Base-by-base conservation (phyloP, 2,113 vertebrate species). In the Catharus fuscescens region DNA sequence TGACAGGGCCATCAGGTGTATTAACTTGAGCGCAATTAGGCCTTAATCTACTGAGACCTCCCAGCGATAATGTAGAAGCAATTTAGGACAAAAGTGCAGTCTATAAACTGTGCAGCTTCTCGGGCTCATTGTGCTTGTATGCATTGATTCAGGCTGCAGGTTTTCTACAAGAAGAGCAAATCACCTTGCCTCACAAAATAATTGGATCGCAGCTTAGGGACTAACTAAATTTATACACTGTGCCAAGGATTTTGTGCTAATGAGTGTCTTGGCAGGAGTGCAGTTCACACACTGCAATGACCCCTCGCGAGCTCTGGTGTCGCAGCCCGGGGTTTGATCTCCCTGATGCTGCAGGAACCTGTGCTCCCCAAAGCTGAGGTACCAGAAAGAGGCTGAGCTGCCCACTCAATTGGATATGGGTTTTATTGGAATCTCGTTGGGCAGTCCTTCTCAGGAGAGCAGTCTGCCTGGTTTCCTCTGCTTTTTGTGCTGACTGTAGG, bases 151-250 rank as follows among this genome's bases (percentile, higher is more conserved):
- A 86, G 61, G 61, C 67, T 65, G 77, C 45, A 47, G 42, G n/a
- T 79, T 93, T 96, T 57, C 52, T 92, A 65, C 13, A 18, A 74
- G 73, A 87, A 92, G 77, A 76, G 85, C 86, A 96, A 69, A 95
- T 67, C 50, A 80, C 61, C 84, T 96, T 95, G 69, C 80, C 69
- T 96, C 76, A 47, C 67, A 82, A n/a, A 28, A 15, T 93, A 93
- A 95, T 76, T 81, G 61, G 66, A 93, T 83, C 10, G 2, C 53
- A 34, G 38, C 74, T 91, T n/a, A 38, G 79, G 94, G 91, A 76
- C 61, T 77, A 50, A 48, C 81, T 74, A 88, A 69, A 78, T 87
- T 92, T 93, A 80, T 71, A 78, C 3, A 3, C 12, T 1, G 71
- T 93, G 94, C 76, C 81, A 52, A 72, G 88, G 84, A 65, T 44